Base-by-base conservation (phyloP, 2,888 invertebrate species). In the Polymixis lichenea region DNA sequence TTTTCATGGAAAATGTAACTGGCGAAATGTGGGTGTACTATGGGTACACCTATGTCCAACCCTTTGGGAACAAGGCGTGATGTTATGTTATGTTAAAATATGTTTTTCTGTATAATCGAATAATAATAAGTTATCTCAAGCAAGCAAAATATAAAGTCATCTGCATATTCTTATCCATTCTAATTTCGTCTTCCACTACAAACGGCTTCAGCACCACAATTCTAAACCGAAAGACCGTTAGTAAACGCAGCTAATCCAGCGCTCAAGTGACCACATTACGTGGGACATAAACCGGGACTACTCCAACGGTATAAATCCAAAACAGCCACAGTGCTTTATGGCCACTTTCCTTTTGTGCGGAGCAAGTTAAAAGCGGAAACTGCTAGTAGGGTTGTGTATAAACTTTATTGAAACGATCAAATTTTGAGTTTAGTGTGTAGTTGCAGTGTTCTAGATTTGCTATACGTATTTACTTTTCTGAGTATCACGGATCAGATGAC, bases 261-360 rank as follows among this genome's bases (percentile, higher is more conserved):
- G 85, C 86, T 86, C 87, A 86, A 88, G 88, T 86, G 87, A 87
- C 78, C 87, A 86, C 82, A 88, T 89, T 87, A 87, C 77, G 83
- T 78, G 77, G 69, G 72, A 82, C 82, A 86, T 86, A 83, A 83
- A 88, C 78, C 80, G 65, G 80, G 82, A 86, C 79, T 74, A 86
- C 82, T 85, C 80, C 82, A 65, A 74, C 86, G 70, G 78, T 82
- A 87, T 86, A 86, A 88, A 86, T 88, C 87, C 86, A 84, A 87
- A 91, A 90, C 87, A 90, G 87, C 85, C 86, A 78, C 85, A 80
- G 80, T 89, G 78, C 89, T 91, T 91, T 91, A 91, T 89, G 85
- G 84, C 82, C 76, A 85, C 86, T 89, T 88, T 87, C 83, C 62
- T 80, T 82, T 83, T 80, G 58, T 68, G 68, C 58, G 25, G 81